These are phyloP conservation scores for Sebastes kiyomatsui DNA, from an alignment of 2,797 vertebrate genomes.

Conservation along the genomic window DNA sequence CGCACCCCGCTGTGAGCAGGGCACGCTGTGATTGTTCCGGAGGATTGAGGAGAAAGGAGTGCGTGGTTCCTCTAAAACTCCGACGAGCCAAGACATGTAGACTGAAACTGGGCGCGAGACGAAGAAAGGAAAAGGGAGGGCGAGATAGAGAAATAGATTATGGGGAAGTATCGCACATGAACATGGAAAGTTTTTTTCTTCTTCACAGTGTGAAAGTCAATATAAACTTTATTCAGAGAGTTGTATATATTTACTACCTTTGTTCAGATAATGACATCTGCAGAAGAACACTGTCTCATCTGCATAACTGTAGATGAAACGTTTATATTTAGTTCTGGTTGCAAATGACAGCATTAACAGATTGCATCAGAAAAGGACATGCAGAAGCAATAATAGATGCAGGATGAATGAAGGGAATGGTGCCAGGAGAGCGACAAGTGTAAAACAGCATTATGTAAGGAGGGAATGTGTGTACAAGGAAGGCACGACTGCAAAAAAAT, in stretches of 20 bases:
- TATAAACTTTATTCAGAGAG: background rate
- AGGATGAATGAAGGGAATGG: background rate
- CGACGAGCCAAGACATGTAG: constrained; percentile 77
- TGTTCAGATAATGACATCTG: background rate
- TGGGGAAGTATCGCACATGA: constrained; percentile 55
- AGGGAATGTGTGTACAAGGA: constrained; percentile 21
- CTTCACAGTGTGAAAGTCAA: background rate
- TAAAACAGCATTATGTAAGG: background rate
- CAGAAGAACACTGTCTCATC: no score
- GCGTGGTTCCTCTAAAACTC: constrained; percentile 64
- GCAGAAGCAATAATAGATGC: background rate
- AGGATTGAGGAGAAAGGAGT: constrained; percentile 67
- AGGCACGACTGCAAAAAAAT: constrained; percentile 38
- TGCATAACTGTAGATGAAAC: background rate
- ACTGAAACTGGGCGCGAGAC: constrained; percentile 81
- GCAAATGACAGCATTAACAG: background rate
- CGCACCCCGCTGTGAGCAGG: constrained; percentile 67
- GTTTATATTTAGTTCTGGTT: background rate
- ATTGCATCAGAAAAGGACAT: background rate
- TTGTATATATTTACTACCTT: background rate
- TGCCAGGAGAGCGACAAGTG: background rate
- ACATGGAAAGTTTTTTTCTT: constrained; percentile 32
- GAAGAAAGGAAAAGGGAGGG: constrained; percentile 71
- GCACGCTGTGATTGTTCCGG: constrained; percentile 64
- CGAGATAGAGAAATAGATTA: constrained; percentile 63